phyloP scores from a whole-genome alignment of 2,113 vertebrate genomes.

The Cettia cetti region DNA sequence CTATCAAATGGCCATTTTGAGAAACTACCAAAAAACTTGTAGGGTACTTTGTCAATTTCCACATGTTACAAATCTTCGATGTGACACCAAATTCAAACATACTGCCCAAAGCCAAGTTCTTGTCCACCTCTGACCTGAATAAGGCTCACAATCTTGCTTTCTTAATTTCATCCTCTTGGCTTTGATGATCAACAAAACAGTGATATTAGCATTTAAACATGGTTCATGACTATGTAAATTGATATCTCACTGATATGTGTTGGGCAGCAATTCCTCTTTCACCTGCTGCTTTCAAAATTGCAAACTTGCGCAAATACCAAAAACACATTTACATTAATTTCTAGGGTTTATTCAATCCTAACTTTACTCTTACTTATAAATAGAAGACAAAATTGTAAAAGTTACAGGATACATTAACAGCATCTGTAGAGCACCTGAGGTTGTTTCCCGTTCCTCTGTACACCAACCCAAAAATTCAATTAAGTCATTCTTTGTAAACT shows the following conservation, averaged over 20 bases:
- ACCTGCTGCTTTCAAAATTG: background rate
- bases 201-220: background rate
- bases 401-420: background rate
- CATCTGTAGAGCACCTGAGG: background rate
- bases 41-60: background rate
- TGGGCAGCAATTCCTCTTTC: background rate
- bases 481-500: background rate
- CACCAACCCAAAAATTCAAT: background rate
- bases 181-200: background rate
- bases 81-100: background rate
- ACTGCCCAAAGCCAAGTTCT: background rate
- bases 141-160: background rate
- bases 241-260: background rate
- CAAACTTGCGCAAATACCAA: background rate
- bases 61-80: background rate
- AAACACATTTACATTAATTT: background rate
- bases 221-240: background rate
- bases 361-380: background rate
- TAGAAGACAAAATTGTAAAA: background rate
- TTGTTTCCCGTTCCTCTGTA: background rate
- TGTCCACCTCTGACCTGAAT: background rate
- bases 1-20: too few species aligned
- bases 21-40: background rate
- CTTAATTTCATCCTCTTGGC: background rate
- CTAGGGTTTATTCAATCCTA: background rate